Conservation (phyloP, 92 coral and sea anemone species). For the Diadumene lineata region DNA sequence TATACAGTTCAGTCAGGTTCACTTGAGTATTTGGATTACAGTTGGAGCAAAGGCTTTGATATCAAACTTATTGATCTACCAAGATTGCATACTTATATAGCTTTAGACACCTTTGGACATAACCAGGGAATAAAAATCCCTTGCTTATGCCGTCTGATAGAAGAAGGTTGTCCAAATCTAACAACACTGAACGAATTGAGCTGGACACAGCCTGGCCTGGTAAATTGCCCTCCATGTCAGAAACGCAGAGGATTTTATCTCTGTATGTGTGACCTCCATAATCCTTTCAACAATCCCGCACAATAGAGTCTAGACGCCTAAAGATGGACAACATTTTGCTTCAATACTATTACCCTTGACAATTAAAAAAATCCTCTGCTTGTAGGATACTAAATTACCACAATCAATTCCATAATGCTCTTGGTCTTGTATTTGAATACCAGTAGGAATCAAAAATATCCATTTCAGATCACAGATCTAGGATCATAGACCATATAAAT, state of each 20-base stretch:
- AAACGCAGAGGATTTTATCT: too few relatives aligned
- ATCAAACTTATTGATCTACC: conserved; percentile 50
- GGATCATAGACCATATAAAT: too few relatives aligned
- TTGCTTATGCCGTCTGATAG: conserved; percentile 53
- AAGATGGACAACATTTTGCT: too few relatives aligned
- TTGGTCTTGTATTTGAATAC: too few relatives aligned
- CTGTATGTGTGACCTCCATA: conserved; percentile 20
- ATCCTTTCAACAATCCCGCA: too few relatives aligned
- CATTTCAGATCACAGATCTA: too few relatives aligned
- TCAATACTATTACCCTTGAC: too few relatives aligned
- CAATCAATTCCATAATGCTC: too few relatives aligned
- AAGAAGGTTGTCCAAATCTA: conserved; percentile 58
- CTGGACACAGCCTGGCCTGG: conserved; percentile 48
- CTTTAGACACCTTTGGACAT: conserved; percentile 13
- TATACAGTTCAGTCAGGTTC: conserved; percentile 49
- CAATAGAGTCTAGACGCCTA: too few relatives aligned
- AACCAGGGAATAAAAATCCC: conserved; percentile 24
- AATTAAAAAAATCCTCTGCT: too few relatives aligned
- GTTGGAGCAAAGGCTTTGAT: conserved; percentile 46
- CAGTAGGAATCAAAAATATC: too few relatives aligned
- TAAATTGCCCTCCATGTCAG: conserved; percentile 40
- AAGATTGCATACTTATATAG: conserved; percentile 52
- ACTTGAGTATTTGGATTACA: conserved; percentile 52
- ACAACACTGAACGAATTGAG: conserved; percentile 39
- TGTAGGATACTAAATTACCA: too few relatives aligned